Percentiles rank a stretch among this genome's conserved stretches.
phyloP scores from a whole-genome alignment of 2,797 vertebrate species.

The Hemitrygon akajei region DNA sequence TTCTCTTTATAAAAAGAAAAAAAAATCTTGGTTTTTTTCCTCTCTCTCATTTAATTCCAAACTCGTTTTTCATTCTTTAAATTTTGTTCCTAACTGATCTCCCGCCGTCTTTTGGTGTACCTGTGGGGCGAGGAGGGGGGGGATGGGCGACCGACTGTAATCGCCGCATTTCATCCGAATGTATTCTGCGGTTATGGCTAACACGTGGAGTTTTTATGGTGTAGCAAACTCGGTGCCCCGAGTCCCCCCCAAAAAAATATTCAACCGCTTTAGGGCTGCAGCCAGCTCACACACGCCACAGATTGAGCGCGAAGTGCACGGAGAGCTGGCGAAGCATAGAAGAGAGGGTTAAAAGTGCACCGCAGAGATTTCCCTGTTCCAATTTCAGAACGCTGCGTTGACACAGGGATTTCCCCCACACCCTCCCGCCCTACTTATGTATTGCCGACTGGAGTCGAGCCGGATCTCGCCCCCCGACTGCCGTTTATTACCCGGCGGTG shows the following conservation, averaged over 20 bases:
- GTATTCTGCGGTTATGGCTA: not conserved
- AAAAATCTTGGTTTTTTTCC: not conserved
- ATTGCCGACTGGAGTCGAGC: not conserved
- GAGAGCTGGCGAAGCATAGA: not conserved
- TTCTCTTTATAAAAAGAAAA: too few relatives aligned
- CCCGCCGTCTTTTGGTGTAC: not conserved
- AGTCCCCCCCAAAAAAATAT: not conserved
- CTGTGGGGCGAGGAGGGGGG: not conserved
- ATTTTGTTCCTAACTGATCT: not conserved
- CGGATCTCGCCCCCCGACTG: not conserved
- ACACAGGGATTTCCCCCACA: not conserved
- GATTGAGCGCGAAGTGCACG: not conserved
- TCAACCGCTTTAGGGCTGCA: not conserved
- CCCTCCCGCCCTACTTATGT: not conserved
- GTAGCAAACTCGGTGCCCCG: not conserved
- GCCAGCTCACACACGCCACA: not conserved
- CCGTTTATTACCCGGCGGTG: conserved; percentile 1
- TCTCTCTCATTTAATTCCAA: not conserved
- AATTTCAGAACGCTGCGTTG: not conserved
- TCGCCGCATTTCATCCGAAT: not conserved
- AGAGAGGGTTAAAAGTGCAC: too few relatives aligned
- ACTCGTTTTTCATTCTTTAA: not conserved
- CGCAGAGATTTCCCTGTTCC: not conserved
- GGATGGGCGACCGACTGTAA: not conserved
- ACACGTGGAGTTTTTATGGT: conserved; percentile 20